Base-by-base conservation (phyloP, 2,797 vertebrate species). In the Antrozous pallidus region DNA sequence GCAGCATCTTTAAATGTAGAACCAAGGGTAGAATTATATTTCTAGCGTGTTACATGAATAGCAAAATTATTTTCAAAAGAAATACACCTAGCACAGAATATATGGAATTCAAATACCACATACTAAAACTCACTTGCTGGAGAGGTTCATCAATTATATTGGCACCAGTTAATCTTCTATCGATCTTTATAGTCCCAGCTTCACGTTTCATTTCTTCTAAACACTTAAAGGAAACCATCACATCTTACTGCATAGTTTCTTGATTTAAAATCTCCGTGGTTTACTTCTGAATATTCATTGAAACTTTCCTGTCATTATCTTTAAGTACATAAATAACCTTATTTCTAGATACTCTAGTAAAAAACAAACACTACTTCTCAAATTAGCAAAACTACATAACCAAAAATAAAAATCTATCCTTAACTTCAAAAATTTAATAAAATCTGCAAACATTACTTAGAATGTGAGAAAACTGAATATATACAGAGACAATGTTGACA, bases 61-160 rank as follows among this genome's bases (percentile, higher is more conserved):
- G 16, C 7, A 78, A 86, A 82, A 74, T 33, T 70, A 2, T 67
- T 78, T 89, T 83, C 54, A 78, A 80, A 89, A 94, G 69, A 95
- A 95, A 81, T 74, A 81, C 1, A 95, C 8, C 18, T 69, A 73
- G 54, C 17, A 82, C 49, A 84, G 24, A 90, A 94, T 26, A 78
- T 28, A 94, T 33, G 28, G 3, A 88, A 95, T 90, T 74, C 89
- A 96, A 95, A 95, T 75, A 93, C 93, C 90, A 95, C 91, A 95
- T 33, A 47, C 91, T 90, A 83, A 86, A 97, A 95, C 96, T 96
- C 97, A 99, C 99, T 99, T 99, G 99, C 96, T 99, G 99, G 92
- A 99, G 98, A 97, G 99, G 99, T 96, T 99, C 99, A 97, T 99
- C 99, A 94, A 99, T 99, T 98, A 99, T 99, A 98, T 98, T 99